Evolutionary conservation across 2,797 vertebrate genomes (phyloP).

Genomic region (Halcyon chelicuti): DNA sequence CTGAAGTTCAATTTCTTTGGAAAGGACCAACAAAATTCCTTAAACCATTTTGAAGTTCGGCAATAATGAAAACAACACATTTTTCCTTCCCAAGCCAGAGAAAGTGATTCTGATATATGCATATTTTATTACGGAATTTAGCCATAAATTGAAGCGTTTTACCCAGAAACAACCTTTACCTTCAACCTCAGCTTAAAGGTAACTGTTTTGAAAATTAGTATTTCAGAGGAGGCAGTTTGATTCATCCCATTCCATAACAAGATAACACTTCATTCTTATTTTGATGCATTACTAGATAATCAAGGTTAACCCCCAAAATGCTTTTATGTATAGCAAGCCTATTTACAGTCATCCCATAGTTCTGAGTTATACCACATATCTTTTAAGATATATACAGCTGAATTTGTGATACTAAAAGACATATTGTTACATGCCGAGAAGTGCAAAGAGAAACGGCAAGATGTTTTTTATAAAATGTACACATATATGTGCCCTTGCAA

Average conservation of each 20-base stretch:
- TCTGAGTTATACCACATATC: neutral
- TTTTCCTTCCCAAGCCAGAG: neutral
- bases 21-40: slow-evolving; percentile 51
- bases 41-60: slow-evolving; percentile 55
- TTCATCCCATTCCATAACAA: slow-evolving; percentile 43
- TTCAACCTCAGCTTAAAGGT: slow-evolving; percentile 6
- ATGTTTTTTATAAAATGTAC: neutral
- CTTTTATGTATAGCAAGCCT: neutral
- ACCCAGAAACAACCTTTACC: neutral
- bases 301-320: neutral
- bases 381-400: neutral
- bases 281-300: slow-evolving; percentile 29
- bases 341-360: neutral
- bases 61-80: slow-evolving; percentile 52
- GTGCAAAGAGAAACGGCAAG: neutral
- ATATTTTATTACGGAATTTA: neutral
- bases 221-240: slow-evolving; percentile 26
- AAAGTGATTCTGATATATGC: slow-evolving; percentile 36
- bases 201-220: slow-evolving; percentile 1
- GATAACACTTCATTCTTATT: neutral
- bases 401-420: neutral
- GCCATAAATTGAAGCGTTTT: slow-evolving; percentile 11
- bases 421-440: neutral
- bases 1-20: slow-evolving; percentile 52
- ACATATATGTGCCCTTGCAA: neutral